phyloP scores from a whole-genome alignment of 2,888 invertebrate species.

The Amphipyra berbera region DNA sequence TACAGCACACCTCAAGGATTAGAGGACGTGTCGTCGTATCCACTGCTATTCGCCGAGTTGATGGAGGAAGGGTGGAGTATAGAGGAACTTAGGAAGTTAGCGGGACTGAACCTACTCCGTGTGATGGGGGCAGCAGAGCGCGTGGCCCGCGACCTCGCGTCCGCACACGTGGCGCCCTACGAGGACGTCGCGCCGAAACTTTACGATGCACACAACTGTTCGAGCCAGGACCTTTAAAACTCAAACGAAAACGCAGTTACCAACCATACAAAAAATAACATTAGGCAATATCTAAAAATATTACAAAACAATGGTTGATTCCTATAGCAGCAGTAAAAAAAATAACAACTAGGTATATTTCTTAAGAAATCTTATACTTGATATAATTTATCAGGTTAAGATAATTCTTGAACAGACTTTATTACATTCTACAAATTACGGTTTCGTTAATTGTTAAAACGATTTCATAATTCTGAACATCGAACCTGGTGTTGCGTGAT shows the following conservation, averaged over 20 bases:
- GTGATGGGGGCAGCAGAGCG: conserved; percentile 93
- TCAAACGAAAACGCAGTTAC: neutral
- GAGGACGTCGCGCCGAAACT: conserved; percentile 92
- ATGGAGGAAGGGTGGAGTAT: conserved; percentile 94
- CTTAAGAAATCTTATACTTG: too few relatives aligned
- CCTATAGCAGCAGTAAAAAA: too few relatives aligned
- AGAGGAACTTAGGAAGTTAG: conserved; percentile 94
- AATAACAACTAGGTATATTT: too few relatives aligned
- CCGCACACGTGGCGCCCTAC: conserved; percentile 92
- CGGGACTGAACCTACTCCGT: conserved; percentile 93
- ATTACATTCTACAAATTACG: conserved; percentile 5
- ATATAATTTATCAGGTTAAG: conserved; percentile 20
- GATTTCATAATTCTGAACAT: conserved; percentile 21
- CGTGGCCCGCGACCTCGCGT: conserved; percentile 92
- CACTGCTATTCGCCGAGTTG: conserved; percentile 93
- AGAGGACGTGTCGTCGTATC: conserved; percentile 95
- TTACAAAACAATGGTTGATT: too few relatives aligned
- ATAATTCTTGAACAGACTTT: conserved; percentile 34
- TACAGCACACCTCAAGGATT: conserved; percentile 94
- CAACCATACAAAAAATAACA: conserved; percentile 26
- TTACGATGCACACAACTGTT: conserved; percentile 91
- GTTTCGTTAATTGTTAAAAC: conserved; percentile 19
- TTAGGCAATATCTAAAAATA: neutral
- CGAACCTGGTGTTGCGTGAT: conserved; percentile 34
- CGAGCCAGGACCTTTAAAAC: conserved; percentile 89